A percentile compares a stretch with the other conserved stretches of the same genome.
Evolutionary conservation across 2,888 invertebrate genomes (phyloP).

Genomic region (Temnothorax rugatulus): DNA sequence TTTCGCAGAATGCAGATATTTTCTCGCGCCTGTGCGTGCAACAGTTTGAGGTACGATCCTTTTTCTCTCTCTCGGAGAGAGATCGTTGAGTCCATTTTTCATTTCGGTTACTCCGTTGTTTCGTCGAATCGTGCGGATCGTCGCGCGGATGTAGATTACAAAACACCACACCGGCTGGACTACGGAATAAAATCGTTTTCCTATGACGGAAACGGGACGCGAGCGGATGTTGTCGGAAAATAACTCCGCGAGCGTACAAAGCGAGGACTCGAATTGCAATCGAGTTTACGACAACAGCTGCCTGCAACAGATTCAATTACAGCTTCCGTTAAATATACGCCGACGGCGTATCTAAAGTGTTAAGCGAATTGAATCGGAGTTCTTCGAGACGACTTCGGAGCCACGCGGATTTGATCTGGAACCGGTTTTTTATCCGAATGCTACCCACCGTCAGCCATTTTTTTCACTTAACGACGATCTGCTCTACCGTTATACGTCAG

Average conservation of each 20-base stretch:
- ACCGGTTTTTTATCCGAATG: not conserved
- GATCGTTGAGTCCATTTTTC: not conserved
- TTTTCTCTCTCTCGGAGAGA: not conserved
- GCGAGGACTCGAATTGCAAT: slow-evolving; percentile 48
- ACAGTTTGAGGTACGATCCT: not conserved
- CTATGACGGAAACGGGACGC: not conserved
- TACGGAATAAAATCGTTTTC: slow-evolving; percentile 24
- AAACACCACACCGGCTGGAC: not conserved
- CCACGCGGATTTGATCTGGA: not conserved
- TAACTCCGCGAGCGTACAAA: slow-evolving; percentile 36
- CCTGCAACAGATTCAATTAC: slow-evolving; percentile 58
- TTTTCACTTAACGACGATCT: not conserved
- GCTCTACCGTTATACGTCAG: not conserved
- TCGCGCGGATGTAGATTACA: not conserved
- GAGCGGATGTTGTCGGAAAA: slow-evolving; percentile 45
- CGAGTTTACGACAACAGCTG: slow-evolving; percentile 62
- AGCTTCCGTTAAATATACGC: slow-evolving; percentile 34
- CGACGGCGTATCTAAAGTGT: slow-evolving; percentile 10
- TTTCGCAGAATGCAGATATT: not conserved
- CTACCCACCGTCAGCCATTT: not conserved
- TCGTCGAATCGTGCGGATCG: not conserved
- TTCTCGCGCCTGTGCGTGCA: not conserved
- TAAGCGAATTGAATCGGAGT: slow-evolving; percentile 3
- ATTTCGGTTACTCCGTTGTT: not conserved
- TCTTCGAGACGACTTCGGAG: not conserved